Percentiles rank a stretch among this genome's conserved stretches.
Evolutionary conservation across 1,140 invertebrate genomes (phyloP).

Genomic region (Hyles vespertilio): DNA sequence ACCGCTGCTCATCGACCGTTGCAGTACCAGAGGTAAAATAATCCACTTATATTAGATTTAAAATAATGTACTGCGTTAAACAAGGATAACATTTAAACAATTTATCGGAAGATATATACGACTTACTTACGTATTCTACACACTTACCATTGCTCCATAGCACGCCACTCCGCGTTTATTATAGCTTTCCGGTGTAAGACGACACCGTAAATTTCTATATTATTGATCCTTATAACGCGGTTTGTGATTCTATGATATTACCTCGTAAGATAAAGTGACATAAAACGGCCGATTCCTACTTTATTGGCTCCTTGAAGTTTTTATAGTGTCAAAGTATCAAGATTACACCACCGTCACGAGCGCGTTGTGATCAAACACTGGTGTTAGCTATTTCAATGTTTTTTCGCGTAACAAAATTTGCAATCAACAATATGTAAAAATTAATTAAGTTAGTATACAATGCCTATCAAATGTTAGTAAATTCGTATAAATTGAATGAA

Average conservation of each 20-base stretch:
- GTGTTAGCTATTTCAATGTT: too few species aligned
- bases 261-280: conserved; percentile 1
- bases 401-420: too few species aligned
- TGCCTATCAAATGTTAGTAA: too few species aligned
- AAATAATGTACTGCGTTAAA: too few species aligned
- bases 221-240: conserved; percentile 14
- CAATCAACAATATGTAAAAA: too few species aligned
- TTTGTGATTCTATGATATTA: conserved; percentile 5
- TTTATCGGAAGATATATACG: neutral
- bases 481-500: too few species aligned
- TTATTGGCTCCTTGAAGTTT: neutral
- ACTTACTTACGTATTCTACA: too few species aligned
- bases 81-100: neutral
- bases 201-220: conserved; percentile 15
- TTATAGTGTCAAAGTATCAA: neutral
- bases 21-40: too few species aligned
- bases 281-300: neutral
- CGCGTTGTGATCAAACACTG: too few species aligned
- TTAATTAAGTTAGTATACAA: too few species aligned
- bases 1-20: too few species aligned
- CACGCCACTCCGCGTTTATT: neutral
- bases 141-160: conserved; percentile 3
- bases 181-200: conserved; percentile 6
- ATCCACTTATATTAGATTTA: too few species aligned
- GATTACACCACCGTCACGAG: neutral